Evolutionary conservation across 1,140 invertebrate genomes (phyloP).

Genomic region (Mercenaria mercenaria): DNA sequence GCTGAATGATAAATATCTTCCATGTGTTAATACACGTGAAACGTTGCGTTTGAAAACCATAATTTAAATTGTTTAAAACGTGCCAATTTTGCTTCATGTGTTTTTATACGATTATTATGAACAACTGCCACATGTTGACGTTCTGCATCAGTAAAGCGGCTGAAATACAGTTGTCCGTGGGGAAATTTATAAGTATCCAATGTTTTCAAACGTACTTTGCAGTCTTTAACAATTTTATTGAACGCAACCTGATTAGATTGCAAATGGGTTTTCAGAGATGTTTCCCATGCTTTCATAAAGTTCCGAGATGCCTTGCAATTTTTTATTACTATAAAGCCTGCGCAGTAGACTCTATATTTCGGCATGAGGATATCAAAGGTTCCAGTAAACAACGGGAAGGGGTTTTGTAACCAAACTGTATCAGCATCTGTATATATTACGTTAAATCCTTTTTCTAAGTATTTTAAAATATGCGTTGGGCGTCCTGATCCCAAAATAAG

Average conservation of each 20-base stretch:
- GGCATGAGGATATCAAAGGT: neutral
- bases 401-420: neutral
- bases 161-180: neutral
- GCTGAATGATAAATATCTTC: too few species aligned
- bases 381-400: neutral
- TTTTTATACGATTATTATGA: conserved; percentile 14
- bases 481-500: neutral
- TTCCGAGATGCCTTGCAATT: neutral
- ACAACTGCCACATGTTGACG: neutral
- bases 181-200: neutral
- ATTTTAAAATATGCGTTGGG: neutral
- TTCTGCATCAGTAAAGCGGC: neutral
- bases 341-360: neutral
- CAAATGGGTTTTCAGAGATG: neutral
- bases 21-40: too few species aligned
- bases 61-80: too few species aligned
- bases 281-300: neutral
- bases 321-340: neutral
- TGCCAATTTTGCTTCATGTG: neutral
- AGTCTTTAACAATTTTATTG: neutral
- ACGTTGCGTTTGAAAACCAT: too few species aligned
- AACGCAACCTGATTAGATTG: neutral
- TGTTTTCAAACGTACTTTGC: neutral
- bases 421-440: neutral
- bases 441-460: neutral